Base-by-base conservation (phyloP, 1,140 invertebrate species). In the Sycophaga agraensis region DNA sequence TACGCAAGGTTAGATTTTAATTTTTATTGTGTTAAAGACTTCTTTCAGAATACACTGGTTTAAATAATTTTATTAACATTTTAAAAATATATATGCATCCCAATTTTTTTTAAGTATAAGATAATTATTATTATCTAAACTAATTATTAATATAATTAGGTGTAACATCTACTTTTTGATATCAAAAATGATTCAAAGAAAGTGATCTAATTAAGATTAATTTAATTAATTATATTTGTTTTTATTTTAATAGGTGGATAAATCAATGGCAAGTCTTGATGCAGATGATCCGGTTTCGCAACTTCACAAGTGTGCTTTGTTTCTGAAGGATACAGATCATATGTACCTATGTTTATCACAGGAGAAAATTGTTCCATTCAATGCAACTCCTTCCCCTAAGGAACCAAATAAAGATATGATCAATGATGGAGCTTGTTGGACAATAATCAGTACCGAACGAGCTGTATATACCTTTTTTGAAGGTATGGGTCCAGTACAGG, bases 381-480 rank as follows among this genome's bases (percentile, higher is more conserved):
- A 98, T 79, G 96, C 96, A 1, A 97, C 96, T 0, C 93, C 94
- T 0, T 98, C 94, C 77, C 94, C 94, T 0, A 97, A 98, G 79
- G 96, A 98, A 74, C 89, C 92, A 0, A 97, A 96, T 78, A 96
- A 97, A 73, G 96, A 99, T 74, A 97, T 98, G 92, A 98, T 99
- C 58, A 99, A 98, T 77, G 97, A 99, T 77, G 97, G 97, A 31
- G 97, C 97, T 11, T 98, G 96, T 59, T 99, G 97, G 97, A 99
- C 97, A 11, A 99, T 99, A 71, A 99, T 99, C 68, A 98, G 94
- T 31, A 99, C 97, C 2, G 97, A 99, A 77, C 97, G 98, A 79
- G 97, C 96, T 1, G 97, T 99, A 80, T 99, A 99, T 80, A 95
- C 96, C 68, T 99, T 98, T 72, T 99, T 91, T 80, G 97, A 99